Base-by-base conservation (phyloP, 2,888 invertebrate species). In the Parthenolecanium corni region DNA sequence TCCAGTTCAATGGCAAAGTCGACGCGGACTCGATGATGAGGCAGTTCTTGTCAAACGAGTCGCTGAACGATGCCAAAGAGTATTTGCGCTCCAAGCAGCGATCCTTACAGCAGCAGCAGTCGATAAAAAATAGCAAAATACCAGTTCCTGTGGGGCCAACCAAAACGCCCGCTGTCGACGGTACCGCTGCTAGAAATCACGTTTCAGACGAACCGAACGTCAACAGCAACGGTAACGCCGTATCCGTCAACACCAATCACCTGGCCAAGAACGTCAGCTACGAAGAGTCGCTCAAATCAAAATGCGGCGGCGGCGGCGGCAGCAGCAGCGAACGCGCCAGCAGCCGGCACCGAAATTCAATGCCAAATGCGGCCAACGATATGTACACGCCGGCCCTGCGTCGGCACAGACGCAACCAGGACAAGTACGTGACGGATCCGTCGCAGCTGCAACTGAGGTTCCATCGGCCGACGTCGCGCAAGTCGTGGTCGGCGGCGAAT, bases 391-490 rank as follows among this genome's bases (percentile, higher is more conserved):
- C 83, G 71, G 87, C 86, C 47, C 76, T 90, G 42, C 79, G 89
- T 20, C 78, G 84, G 46, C 79, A 90, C 36, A 83, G 88, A 69
- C 82, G 86, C 69, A 82, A 83, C 47, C 77, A 78, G 64, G 89
- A 89, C 67, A 91, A 91, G 75, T 90, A 90, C 75, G 86, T 89
- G 24, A 83, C 84, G 25, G 90, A 90, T 76, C 85, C 86, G 66
- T 82, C 86, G 66, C 88, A 90, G 72, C 76, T 89, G 80, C 65
- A 69, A 67, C 67, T 72, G 58, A 66, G 69, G 64, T 70, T 70
- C 67, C 64, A 65, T 52, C 65, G 69, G 53, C 69, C 69, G 23
- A 64, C 64, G 31, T 62, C 65, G 18, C 63, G 66, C 42, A 64
- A 62, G 36, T 65, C 65, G 36, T 58, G 58, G 58, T 58, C 58